Conservation (phyloP, 2,113 vertebrate species). For the Zosterops lateralis region DNA sequence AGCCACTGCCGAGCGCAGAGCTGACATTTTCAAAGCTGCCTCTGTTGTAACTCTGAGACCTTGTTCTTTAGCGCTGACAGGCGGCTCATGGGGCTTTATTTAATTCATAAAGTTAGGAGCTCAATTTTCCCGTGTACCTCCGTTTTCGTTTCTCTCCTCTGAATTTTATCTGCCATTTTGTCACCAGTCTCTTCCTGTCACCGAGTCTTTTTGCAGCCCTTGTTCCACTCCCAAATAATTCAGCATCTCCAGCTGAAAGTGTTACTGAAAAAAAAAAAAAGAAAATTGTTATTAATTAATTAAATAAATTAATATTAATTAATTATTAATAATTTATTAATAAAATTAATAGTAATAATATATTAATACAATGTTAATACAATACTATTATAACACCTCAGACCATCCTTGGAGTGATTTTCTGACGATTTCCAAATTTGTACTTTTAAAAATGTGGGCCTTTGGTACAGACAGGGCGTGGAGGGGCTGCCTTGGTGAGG, state of each 20-base stretch:
- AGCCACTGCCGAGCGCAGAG: not conserved
- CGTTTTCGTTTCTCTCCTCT: not conserved
- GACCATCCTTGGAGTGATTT: too few relatives aligned
- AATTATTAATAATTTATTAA: too few relatives aligned
- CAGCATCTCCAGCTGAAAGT: not conserved
- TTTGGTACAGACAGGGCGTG: not conserved
- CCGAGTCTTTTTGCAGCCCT: not conserved
- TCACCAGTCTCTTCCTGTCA: not conserved
- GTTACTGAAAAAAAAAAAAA: not conserved
- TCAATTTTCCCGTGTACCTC: not conserved
- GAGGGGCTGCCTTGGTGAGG: not conserved
- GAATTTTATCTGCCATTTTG: constrained; percentile 28
- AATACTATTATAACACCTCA: too few relatives aligned
- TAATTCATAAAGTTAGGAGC: constrained; percentile 26
- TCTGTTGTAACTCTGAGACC: constrained; percentile 12
- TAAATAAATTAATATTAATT: too few relatives aligned
- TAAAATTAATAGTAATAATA: too few relatives aligned
- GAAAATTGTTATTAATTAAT: too few relatives aligned
- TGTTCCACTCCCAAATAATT: not conserved
- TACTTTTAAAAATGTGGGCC: not conserved
- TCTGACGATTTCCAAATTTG: not conserved
- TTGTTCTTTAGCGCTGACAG: constrained; percentile 36
- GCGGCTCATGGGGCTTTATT: not conserved
- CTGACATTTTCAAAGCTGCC: constrained; percentile 51
- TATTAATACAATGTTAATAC: too few relatives aligned